Base-by-base conservation (phyloP, 2,888 invertebrate genomes). In the Allygus modestus region DNA sequence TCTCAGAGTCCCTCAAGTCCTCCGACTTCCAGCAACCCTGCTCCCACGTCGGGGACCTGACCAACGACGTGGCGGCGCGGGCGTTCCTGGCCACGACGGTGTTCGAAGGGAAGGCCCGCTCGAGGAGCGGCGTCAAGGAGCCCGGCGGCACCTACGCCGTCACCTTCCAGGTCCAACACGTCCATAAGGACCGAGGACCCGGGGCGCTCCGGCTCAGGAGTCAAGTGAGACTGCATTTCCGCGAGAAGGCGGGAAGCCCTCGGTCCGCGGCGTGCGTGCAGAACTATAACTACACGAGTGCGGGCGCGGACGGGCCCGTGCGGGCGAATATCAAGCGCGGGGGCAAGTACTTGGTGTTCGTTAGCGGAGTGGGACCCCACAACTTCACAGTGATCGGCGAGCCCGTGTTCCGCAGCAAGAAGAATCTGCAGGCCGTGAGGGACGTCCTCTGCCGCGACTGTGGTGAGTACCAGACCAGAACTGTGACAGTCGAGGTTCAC, bases 61-160 rank as follows among this genome's bases (percentile, higher is more conserved):
- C 87, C 85, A 88, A 88, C 87, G 94, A 94, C 91, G 92, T 94
- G 84, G 92, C 93, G 77, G 93, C 93, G 88, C 91, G 94, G 88
- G 94, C 94, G 28, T 94, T 91, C 90, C 91, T 92, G 86, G 94
- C 94, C 86, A 93, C 93, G 87, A 94, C 93, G 83, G 94, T 95
- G 75, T 93, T 95, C 90, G 92, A 92, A 89, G 94, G 94, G 85
- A 93, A 93, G 89, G 94, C 93, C 85, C 91, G 93, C 86, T 94
- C 94, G 87, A 93, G 93, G 92, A 93, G 93, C 87, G 91, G 92
- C 82, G 91, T 92, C 87, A 91, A 93, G 79, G 92, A 92, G 79
- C 91, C 91, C 83, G 90, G 90, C 84, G 91, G 91, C 69, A 93
- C 93, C 88, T 94, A 94, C 90, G 93, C 93, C 86, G 94, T 93